These are phyloP conservation scores for Eretmochelys imbricata DNA, from an alignment of 2,113 vertebrate genomes.

Conservation along the genomic window DNA sequence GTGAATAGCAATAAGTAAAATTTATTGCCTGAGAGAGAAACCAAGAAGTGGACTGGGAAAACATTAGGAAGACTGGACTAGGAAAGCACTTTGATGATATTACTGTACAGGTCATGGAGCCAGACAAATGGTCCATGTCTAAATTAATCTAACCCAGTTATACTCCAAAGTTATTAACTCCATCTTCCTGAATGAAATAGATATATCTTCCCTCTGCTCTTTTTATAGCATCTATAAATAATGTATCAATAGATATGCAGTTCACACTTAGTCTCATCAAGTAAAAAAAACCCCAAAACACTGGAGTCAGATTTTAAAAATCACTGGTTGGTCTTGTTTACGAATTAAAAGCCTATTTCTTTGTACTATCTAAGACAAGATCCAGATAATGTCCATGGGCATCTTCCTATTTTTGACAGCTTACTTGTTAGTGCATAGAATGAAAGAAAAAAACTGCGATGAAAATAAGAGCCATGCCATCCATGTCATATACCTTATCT, in stretches of 20 bases:
- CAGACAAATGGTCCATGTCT: slow-evolving; percentile 11
- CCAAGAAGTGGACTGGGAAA: not conserved
- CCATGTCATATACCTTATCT: not conserved
- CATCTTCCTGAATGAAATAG: not conserved
- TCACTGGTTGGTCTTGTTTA: not conserved
- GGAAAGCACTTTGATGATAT: not conserved
- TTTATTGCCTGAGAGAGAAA: not conserved
- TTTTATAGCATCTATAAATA: slow-evolving; percentile 1
- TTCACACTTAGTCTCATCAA: not conserved
- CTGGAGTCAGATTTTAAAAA: not conserved
- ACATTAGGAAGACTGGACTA: not conserved
- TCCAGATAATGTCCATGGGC: not conserved
- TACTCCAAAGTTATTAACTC: not conserved
- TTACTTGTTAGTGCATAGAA: not conserved
- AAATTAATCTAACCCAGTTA: not conserved
- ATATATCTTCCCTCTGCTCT: not conserved
- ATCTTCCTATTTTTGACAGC: not conserved
- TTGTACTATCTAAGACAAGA: not conserved
- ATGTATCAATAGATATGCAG: not conserved
- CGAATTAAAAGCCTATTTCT: not conserved
- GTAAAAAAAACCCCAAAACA: not conserved
- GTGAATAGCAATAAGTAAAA: not conserved
- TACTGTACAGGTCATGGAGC: not conserved
- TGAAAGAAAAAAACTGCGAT: not conserved
- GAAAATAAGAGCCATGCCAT: not conserved